Evolutionary conservation across 2,888 invertebrate genomes (phyloP), one percentile per base, ranked within the genome.

Genomic region (Mamestra brassicae): DNA sequence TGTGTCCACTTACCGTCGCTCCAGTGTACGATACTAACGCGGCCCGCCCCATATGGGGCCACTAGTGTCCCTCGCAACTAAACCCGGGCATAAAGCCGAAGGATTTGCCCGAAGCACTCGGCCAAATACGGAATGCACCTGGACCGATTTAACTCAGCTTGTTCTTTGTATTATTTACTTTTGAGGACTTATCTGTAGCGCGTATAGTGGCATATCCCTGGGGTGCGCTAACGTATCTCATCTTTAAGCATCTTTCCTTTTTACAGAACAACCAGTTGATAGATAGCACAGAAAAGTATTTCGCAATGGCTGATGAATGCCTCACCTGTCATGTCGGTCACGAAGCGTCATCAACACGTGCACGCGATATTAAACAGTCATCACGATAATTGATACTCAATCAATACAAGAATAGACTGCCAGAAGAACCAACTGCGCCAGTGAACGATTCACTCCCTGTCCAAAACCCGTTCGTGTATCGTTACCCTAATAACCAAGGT

Each of bases 1-100:
- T 80, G 68, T 83, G 88, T 85, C 88, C 88, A 89, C 89, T 89
- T 90, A 88, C 76, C 79, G 85, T 88, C 89, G 81, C 72, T 81
- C 81, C 74, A 65, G 69, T 80, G 81, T 80, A 76, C 84, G 62
- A 78, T 74, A 71, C 76, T 74, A 77, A 76, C 71, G 74, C 78
- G 71, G 58, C 60, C 65, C 65, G 75, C 36, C 79, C 84, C 84
- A 84, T 82, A 84, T 75, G 77, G 74, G 78, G 47, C 84, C 76
- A 64, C 66, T 76, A 76, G 76, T 80, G 79, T 76, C 76, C 82
- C 62, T 76, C 68, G 67, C 76, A 75, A 77, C 81, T 82, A 83
- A 87, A 82, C 74, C 83, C 81, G 84, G 68, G 78, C 78, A 76
- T 86, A 86, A 88, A 83, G 74, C 81, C 71, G 72, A 58, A 81